A percentile compares a stretch with the other conserved stretches of the same genome.
These are phyloP conservation scores for Pituophis catenifer DNA, from an alignment of 2,113 vertebrate species.

Conservation along the genomic window DNA sequence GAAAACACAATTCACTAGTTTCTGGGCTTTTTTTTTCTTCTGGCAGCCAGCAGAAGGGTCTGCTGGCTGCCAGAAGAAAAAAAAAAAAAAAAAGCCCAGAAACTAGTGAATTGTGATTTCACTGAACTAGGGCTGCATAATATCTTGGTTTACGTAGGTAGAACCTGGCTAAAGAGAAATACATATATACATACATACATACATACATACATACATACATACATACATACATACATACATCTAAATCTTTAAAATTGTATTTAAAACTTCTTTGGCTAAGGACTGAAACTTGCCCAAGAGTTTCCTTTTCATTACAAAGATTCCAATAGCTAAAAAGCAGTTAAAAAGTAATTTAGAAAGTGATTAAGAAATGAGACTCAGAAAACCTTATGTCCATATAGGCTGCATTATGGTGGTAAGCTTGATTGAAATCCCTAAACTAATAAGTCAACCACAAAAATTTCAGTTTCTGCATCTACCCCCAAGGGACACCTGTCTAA, in stretches of 20 bases:
- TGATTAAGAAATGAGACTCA: not conserved
- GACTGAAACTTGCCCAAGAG: not conserved
- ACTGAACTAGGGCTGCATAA: no score
- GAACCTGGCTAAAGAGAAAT: no score
- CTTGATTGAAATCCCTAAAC: not conserved
- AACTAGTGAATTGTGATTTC: no score
- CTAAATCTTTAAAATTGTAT: not conserved
- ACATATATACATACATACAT: no score
- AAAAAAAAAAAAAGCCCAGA: no score
- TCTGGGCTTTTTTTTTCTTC: no score
- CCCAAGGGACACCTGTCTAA: not conserved
- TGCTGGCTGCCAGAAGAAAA: no score
- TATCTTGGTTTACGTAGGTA: no score
- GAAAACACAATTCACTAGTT: no score
- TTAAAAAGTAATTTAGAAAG: not conserved
- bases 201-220: no score
- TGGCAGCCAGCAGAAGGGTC: no score
- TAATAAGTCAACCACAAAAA: not conserved
- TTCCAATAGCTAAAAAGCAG: not conserved
- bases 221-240: no score
- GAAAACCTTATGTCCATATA: not conserved
- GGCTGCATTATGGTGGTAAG: not conserved
- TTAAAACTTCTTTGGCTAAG: not conserved
- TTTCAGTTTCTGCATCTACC: not conserved
- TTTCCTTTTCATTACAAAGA: not conserved